Base-by-base conservation (phyloP, 2,888 invertebrate genomes). In the Orgyia antiqua region DNA sequence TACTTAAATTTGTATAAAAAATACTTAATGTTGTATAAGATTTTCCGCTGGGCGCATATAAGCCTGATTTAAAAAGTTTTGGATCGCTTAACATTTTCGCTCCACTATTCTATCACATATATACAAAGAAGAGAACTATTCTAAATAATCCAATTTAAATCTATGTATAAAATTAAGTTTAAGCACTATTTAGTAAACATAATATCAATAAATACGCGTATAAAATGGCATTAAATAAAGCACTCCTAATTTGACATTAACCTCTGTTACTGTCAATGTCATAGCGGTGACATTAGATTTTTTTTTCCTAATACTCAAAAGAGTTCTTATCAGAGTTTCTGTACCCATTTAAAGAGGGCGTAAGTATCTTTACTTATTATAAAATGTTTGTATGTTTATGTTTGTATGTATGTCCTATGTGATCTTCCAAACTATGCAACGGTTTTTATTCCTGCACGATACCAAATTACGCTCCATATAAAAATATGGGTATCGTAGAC, bases 161-260 rank as follows among this genome's bases (percentile, higher is more conserved):
- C 19, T 29, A 42, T 8, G 9, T 25, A 10, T 33, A 38, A 44
- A 52, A 38, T 7, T 24, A 31, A 20, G 34, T 32, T 39, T 45
- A 38, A 30, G 11, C 27, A 36, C 28, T 32, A 40, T 25, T 12
- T 29, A 33, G 13, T 20, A 42, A 20, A 27, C 35, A 40, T 23
- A 23, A 11, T 38, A 30, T 3, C 25, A 34, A 37, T 34, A 33
- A 33, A 40, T 36, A 21, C 10, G n/a, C n/a, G 11, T 29, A 10
- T 27, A 51, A 39, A 39, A 51, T 31, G 21, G 4, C 4, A 11
- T 24, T 26, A 23, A 10, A 9, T 20, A 10, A 5, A 20, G 4
- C 9, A 3, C n/a, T 20, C 33, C 15, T 10, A 27, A 26, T 26
- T 10, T 32, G 28, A 27, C 35, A 28, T 17, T n/a, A n/a, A n/a